Percentiles rank a stretch among this genome's conserved stretches.
Conservation (phyloP, 2,888 invertebrate species). For the Bombylius discolor region DNA sequence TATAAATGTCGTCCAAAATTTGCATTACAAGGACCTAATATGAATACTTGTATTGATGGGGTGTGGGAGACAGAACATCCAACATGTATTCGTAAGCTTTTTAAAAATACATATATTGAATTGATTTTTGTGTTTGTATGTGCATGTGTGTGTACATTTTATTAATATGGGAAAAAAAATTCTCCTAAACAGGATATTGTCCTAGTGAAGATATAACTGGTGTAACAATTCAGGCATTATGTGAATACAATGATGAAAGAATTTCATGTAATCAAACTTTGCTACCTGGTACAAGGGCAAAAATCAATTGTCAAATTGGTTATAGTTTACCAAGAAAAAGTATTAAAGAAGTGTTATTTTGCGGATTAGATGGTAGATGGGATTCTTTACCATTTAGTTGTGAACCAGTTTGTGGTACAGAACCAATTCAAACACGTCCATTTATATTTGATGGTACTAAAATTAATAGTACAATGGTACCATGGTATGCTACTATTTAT, state of each 20-base stretch:
- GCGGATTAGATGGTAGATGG: conserved; percentile 22
- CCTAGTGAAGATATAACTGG: not conserved
- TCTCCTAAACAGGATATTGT: not conserved
- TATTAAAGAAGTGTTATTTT: conserved; percentile 9
- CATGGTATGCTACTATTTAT: conserved; percentile 26
- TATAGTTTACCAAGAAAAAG: conserved; percentile 2
- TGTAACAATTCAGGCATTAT: conserved; percentile 8
- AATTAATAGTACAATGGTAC: conserved; percentile 15
- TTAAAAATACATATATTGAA: no score
- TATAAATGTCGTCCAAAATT: conserved; percentile 1
- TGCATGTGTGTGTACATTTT: no score
- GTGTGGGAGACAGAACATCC: conserved; percentile 1
- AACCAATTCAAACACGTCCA: conserved; percentile 1
- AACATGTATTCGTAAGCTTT: conserved; percentile 1
- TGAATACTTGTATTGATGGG: not conserved
- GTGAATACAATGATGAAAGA: conserved; percentile 4
- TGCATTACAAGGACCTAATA: not conserved
- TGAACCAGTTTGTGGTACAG: conserved; percentile 21
- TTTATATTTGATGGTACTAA: conserved; percentile 10
- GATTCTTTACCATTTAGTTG: conserved; percentile 18
- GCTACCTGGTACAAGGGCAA: conserved; percentile 13
- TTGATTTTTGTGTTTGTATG: no score
- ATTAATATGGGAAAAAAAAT: no score
- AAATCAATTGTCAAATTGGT: conserved; percentile 10
- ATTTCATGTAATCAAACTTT: conserved; percentile 12